phyloP scores from a whole-genome alignment of 2,888 invertebrate genomes.

The Pyrocoelia pectoralis region DNA sequence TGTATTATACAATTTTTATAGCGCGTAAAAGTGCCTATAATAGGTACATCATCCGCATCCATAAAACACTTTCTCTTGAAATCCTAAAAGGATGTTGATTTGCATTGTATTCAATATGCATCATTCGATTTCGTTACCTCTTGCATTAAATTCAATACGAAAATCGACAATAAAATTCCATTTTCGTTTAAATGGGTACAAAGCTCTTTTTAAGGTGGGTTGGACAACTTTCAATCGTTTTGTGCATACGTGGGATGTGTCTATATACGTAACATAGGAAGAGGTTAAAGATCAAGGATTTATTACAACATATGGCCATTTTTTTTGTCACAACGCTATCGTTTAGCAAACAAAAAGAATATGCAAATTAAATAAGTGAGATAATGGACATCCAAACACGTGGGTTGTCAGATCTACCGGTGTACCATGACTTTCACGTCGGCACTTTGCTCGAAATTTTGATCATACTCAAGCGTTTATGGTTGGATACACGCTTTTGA shows the following conservation, averaged over 20 bases:
- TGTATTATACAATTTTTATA: neutral
- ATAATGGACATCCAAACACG: no score
- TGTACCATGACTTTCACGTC: no score
- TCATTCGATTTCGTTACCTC: no score
- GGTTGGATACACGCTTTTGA: no score
- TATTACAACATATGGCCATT: neutral
- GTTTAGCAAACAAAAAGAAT: neutral
- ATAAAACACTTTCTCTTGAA: neutral
- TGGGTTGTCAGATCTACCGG: no score
- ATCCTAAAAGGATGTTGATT: neutral
- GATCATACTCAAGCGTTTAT: no score
- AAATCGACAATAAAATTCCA: neutral
- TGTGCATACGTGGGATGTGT: constrained; percentile 1
- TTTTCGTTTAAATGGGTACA: neutral
- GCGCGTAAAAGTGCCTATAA: neutral
- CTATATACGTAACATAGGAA: neutral
- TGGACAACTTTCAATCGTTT: constrained; percentile 9
- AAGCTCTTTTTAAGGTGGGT: constrained; percentile 4
- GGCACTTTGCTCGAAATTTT: no score
- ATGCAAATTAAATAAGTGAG: neutral
- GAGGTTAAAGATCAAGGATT: constrained; percentile 7
- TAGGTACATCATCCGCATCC: neutral
- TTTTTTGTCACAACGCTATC: neutral
- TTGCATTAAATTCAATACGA: no score
- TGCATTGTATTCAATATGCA: neutral